A percentile compares a stretch with the other conserved stretches of the same genome.
Evolutionary conservation across 1,140 invertebrate genomes (phyloP).

Genomic region (Ceratina japonica): DNA sequence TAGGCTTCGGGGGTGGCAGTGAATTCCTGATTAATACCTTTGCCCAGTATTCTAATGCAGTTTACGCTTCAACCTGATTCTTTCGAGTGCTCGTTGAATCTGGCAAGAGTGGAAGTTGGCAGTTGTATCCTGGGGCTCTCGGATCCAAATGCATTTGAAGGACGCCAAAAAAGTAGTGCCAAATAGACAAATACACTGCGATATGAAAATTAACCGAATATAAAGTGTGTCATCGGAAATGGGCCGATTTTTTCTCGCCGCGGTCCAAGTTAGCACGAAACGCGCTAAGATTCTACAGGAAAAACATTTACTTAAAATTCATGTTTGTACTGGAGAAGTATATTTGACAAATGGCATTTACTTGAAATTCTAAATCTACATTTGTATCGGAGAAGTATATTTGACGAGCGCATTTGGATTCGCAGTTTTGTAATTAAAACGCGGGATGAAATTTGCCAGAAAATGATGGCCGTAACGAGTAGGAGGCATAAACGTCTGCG

Average conservation of each 20-base stretch:
- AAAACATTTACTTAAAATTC: too few species aligned
- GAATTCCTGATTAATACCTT: constrained; percentile 15
- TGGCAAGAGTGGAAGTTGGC: constrained; percentile 49
- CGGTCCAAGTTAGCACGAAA: constrained; percentile 12
- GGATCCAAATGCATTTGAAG: constrained; percentile 44
- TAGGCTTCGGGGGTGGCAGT: too few species aligned
- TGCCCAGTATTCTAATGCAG: constrained; percentile 23
- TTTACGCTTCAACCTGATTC: constrained; percentile 39
- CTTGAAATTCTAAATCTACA: neutral
- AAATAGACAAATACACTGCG: constrained; percentile 46
- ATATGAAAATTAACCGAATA: constrained; percentile 50
- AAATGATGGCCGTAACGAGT: neutral
- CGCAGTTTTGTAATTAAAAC: too few species aligned
- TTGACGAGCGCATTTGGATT: too few species aligned
- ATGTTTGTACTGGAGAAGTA: too few species aligned
- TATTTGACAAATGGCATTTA: too few species aligned
- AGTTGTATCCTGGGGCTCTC: constrained; percentile 16
- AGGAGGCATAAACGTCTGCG: neutral
- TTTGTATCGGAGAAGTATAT: too few species aligned
- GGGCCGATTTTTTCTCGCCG: constrained; percentile 13
- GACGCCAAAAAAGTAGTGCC: constrained; percentile 52
- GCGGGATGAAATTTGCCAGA: neutral
- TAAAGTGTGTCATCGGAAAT: constrained; percentile 43
- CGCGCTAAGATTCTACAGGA: neutral
- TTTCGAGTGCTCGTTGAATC: constrained; percentile 27